Base-by-base conservation (phyloP, 1,140 invertebrate genomes). In the Odontomachus brunneus region DNA sequence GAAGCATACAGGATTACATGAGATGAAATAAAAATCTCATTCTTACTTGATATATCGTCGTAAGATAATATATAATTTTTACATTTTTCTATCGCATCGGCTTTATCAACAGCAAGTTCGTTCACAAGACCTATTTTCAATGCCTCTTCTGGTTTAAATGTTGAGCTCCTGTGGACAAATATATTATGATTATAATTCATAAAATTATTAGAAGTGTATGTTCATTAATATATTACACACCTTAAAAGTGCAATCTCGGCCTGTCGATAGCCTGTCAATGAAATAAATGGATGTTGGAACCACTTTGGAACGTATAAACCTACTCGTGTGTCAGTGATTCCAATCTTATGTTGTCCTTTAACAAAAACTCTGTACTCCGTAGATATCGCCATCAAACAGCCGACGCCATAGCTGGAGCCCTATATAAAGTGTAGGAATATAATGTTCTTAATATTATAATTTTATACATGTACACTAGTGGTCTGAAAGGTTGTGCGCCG, bases 351-450 rank as follows among this genome's bases (percentile, higher is more conserved):
- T 85, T 97, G 97, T 0, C 96, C 96, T 60, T 95, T 89, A 1
- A 96, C 95, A 96, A 98, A 97, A 11, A 97, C 95, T 90, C 98
- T 95, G 90, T 98, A 98, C 93, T 98, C 98, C 92, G 97, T 98
- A 63, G 95, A 96, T 88, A 97, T 94, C 4, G 97, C 95, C 48
- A 98, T 84, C 2, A 98, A 92, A 92, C 97, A 98, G 5, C 97
- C 98, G 44, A 97, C 97, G 29, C 97, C 98, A 51, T 97, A 97
- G 75, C 97, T 95, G 88, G 98, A 96, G 29, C 97, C 97, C 96
- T 97, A n/a, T n/a, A n/a, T n/a, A n/a, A n/a, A n/a, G 83, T 72
- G 81, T 88, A 89, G 72, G n/a, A n/a, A 62, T 9, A 0, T 48
- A 14, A 51, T n/a, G 12, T 63, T 66, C n/a, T n/a, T n/a, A n/a